Conservation (phyloP, 1,140 invertebrate species). For the Drosophila pachea region DNA sequence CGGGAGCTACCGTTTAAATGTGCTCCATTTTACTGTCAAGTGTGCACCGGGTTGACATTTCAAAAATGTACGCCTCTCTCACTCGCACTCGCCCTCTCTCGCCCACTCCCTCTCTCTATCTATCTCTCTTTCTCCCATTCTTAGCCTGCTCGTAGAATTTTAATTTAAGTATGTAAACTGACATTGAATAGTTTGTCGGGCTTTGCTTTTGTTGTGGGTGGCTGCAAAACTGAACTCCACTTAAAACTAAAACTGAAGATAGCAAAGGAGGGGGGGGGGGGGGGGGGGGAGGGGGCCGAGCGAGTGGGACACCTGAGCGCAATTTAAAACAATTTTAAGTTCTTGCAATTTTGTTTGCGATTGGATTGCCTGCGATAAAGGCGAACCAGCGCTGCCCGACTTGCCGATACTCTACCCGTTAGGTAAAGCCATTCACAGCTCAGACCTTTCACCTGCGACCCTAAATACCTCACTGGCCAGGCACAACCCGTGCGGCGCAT, state of each 20-base stretch:
- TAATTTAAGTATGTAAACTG: constrained; percentile 78
- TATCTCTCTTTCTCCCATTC: not conserved
- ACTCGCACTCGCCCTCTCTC: constrained; percentile 19
- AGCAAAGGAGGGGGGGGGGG: not conserved
- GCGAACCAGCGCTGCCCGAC: not conserved
- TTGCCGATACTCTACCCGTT: not conserved
- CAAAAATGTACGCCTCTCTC: constrained; percentile 38
- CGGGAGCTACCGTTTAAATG: constrained; percentile 63
- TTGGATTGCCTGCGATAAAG: constrained; percentile 46
- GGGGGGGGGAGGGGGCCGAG: not conserved
- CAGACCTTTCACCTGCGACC: not conserved
- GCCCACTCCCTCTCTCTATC: constrained; percentile 24
- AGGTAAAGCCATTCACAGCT: no score
- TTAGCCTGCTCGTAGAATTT: constrained; percentile 62
- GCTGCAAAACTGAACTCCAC: constrained; percentile 28
- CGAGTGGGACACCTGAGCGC: constrained; percentile 35
- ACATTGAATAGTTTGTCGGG: constrained; percentile 70
- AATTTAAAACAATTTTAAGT: constrained; percentile 56
- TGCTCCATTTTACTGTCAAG: constrained; percentile 76
- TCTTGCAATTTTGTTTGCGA: constrained; percentile 62
- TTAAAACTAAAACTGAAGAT: constrained; percentile 12
- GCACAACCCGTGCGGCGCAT: constrained; percentile 1
- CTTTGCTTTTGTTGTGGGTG: constrained; percentile 56
- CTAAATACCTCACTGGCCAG: not conserved
- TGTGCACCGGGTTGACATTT: constrained; percentile 71